Percentiles rank a stretch among this genome's conserved stretches.
Evolutionary conservation across 2,113 vertebrate genomes (phyloP).

Genomic region (Phrynosoma blainvillii): DNA sequence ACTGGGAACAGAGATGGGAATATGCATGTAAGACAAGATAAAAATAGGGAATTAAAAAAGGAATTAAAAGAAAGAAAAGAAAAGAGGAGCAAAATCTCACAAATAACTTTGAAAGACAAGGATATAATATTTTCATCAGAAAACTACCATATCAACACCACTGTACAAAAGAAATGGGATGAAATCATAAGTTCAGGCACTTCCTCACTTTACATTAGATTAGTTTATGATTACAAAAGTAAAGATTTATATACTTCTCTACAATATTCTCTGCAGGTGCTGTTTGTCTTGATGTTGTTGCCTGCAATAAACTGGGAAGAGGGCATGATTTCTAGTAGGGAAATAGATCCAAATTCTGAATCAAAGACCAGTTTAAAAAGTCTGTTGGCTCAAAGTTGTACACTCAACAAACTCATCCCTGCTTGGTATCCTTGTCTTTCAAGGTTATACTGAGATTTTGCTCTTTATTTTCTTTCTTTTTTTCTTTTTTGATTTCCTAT

Average conservation of each 20-base stretch:
- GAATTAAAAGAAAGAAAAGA: too few species aligned
- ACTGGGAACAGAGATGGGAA: too few species aligned
- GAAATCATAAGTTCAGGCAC: not conserved
- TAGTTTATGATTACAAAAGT: not conserved
- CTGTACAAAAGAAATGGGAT: not conserved
- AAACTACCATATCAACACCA: not conserved
- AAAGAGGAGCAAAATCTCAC: not conserved
- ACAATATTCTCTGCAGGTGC: not conserved
- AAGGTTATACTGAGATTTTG: not conserved
- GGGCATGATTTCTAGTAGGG: not conserved
- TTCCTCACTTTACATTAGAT: not conserved
- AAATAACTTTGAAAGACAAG: not conserved
- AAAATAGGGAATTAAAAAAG: too few species aligned
- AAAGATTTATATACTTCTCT: not conserved
- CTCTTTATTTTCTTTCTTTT: too few species aligned
- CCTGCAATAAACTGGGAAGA: not conserved
- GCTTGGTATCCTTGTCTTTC: not conserved
- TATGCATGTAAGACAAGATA: too few species aligned
- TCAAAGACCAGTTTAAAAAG: not conserved
- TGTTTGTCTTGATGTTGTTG: not conserved
- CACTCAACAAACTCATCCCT: not conserved
- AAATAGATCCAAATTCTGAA: not conserved
- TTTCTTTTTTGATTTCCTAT: too few species aligned
- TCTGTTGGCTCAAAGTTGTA: too few species aligned
- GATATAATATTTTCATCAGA: too few species aligned